Evolutionary conservation across 2,113 vertebrate genomes (phyloP).

Genomic region (Silurus asotus): DNA sequence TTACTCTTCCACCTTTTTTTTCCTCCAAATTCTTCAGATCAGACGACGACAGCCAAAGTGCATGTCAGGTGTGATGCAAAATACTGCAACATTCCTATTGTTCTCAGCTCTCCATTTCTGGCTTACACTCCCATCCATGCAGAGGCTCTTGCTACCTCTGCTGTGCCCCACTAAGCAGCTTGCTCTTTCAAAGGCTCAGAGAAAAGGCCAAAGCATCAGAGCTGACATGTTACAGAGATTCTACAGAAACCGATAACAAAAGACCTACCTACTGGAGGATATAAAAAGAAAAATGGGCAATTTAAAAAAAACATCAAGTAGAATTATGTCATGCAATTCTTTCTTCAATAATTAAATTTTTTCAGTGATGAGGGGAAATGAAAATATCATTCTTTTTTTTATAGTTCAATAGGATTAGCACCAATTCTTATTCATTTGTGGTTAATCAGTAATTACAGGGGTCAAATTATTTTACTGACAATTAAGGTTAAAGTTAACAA

Average conservation of each 20-base stretch:
- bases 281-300: background rate
- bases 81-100: conserved; percentile 46
- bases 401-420: background rate
- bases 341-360: background rate
- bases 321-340: background rate
- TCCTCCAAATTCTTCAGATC: conserved; percentile 1
- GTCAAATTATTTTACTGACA: background rate
- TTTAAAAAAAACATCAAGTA: background rate
- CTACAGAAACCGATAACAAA: conserved; percentile 15
- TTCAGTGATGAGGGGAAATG: background rate
- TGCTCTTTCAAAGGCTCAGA: conserved; percentile 19
- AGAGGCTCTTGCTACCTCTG: conserved; percentile 7
- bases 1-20: conserved; percentile 4
- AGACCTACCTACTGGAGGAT: background rate
- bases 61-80: conserved; percentile 54
- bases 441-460: background rate
- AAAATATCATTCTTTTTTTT: background rate
- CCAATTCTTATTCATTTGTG: background rate
- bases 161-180: conserved; percentile 22
- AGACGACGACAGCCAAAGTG: conserved; percentile 10
- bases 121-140: conserved; percentile 22
- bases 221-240: conserved; percentile 9
- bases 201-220: conserved; percentile 13
- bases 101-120: conserved; percentile 45
- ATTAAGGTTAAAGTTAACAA: background rate